Percentiles rank a stretch among this genome's conserved stretches.
phyloP scores from a whole-genome alignment of 2,113 vertebrate species.

The Chionis minor region DNA sequence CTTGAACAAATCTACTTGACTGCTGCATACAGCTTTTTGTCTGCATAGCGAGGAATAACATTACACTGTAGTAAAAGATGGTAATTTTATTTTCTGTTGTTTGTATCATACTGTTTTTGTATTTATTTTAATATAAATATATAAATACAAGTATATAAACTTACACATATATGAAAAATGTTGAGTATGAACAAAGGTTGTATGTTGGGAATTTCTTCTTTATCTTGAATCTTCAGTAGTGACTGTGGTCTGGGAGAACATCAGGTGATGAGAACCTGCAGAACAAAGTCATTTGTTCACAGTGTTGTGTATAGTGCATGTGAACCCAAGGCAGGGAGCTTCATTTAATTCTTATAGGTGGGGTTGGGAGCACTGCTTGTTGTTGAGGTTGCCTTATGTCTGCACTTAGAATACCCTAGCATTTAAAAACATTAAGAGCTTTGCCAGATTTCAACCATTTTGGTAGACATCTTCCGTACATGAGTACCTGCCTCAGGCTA shows the following conservation, averaged over 20 bases:
- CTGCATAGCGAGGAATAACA: background rate
- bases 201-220: background rate
- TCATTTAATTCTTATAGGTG: background rate
- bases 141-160: accelerated
- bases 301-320: accelerated
- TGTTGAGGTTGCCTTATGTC: background rate
- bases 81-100: background rate
- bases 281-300: background rate
- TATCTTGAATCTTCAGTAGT: background rate
- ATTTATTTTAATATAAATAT: background rate
- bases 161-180: background rate
- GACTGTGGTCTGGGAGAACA: background rate
- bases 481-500: background rate
- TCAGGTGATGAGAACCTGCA: background rate
- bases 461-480: background rate
- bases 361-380: background rate
- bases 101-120: background rate
- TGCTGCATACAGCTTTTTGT: background rate
- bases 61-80: background rate
- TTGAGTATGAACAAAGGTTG: background rate
- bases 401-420: background rate
- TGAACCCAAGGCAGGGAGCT: background rate
- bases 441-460: background rate
- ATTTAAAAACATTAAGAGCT: background rate
- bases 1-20: background rate